A percentile compares a stretch with the other conserved stretches of the same genome.
phyloP scores from a whole-genome alignment of 2,888 invertebrate genomes.

The Microchrysa polita region DNA sequence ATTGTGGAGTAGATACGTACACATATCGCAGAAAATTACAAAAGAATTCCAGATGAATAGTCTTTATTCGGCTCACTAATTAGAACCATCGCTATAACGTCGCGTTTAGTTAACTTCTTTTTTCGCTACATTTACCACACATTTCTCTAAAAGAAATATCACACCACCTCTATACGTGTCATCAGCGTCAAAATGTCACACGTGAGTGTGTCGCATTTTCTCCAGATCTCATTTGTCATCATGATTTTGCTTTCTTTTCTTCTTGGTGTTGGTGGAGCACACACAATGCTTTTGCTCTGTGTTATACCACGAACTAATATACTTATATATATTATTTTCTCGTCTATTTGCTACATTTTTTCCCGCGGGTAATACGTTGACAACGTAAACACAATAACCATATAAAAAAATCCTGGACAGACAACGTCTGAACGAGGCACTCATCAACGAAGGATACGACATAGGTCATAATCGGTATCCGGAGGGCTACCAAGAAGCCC shows the following conservation, averaged over 20 bases:
- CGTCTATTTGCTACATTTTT: conserved; percentile 8
- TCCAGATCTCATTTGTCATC: conserved; percentile 20
- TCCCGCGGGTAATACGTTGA: neutral
- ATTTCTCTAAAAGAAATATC: too few relatives aligned
- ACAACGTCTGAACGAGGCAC: conserved; percentile 80
- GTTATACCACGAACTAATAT: too few relatives aligned
- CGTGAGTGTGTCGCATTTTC: neutral
- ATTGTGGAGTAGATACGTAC: too few relatives aligned
- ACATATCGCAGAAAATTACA: neutral
- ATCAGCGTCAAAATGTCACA: neutral
- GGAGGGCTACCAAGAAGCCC: conserved; percentile 97
- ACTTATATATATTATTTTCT: too few relatives aligned
- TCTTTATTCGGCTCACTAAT: too few relatives aligned
- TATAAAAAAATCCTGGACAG: conserved; percentile 61
- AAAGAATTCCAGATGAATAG: neutral
- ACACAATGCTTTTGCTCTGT: too few relatives aligned
- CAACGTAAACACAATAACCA: neutral
- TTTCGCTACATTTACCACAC: too few relatives aligned
- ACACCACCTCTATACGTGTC: neutral
- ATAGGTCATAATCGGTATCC: conserved; percentile 88
- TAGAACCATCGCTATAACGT: too few relatives aligned
- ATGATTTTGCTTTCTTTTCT: neutral
- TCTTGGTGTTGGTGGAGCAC: too few relatives aligned
- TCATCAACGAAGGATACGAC: conserved; percentile 84
- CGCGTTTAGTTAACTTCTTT: too few relatives aligned